Conservation (phyloP, 2,888 invertebrate species). For the Empis livida region DNA sequence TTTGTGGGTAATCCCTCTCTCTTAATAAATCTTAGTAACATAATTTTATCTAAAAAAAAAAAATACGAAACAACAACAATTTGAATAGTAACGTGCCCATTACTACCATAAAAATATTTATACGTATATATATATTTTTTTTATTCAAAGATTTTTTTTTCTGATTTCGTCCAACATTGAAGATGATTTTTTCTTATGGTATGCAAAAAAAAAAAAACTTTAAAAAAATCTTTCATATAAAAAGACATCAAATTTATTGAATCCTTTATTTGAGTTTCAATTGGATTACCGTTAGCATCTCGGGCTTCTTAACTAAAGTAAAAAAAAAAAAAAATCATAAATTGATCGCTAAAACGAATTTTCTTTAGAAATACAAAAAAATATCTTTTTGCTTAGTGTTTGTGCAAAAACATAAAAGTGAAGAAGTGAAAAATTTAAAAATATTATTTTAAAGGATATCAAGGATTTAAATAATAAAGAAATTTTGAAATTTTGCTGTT, state of each 20-base stretch:
- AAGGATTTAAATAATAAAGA: neutral
- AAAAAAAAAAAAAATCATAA: too few relatives aligned
- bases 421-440: too few relatives aligned
- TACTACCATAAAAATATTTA: neutral
- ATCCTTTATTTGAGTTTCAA: slow-evolving; percentile 9
- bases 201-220: neutral
- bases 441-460: neutral
- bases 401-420: too few relatives aligned
- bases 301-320: too few relatives aligned
- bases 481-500: too few relatives aligned
- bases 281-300: slow-evolving; percentile 7
- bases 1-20: too few relatives aligned
- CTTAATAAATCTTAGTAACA: too few relatives aligned
- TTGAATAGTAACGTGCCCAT: neutral
- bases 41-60: neutral
- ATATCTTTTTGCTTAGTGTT: neutral
- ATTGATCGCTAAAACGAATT: neutral
- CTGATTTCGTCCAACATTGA: neutral
- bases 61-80: neutral
- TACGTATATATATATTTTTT: too few relatives aligned
- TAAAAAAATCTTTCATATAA: slow-evolving; percentile 5
- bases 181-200: neutral
- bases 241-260: slow-evolving; percentile 7
- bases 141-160: neutral
- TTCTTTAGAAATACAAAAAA: slow-evolving; percentile 3